These are phyloP conservation scores for Oxystoma pomonae DNA, from an alignment of 2,888 invertebrate genomes.

Conservation along the genomic window DNA sequence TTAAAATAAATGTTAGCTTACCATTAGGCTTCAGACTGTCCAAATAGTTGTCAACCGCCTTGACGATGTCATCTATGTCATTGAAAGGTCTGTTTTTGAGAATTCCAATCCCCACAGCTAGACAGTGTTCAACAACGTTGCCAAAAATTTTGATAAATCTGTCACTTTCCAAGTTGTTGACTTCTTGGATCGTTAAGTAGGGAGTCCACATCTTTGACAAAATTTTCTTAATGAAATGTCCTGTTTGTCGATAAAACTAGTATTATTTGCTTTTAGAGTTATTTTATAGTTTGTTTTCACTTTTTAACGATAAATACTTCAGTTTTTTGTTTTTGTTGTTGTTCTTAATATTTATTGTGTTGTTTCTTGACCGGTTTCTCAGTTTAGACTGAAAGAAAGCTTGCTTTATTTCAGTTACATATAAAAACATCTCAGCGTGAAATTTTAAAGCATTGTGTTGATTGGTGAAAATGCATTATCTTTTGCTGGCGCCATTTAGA, in stretches of 20 bases:
- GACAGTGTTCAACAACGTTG: slow-evolving; percentile 60
- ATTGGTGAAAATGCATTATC: slow-evolving; percentile 3
- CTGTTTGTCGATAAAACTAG: no score
- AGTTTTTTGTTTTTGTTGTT: no score
- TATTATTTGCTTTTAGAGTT: no score
- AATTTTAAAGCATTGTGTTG: background rate
- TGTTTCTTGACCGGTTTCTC: background rate
- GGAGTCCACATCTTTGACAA: slow-evolving; percentile 21
- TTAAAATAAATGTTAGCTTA: slow-evolving; percentile 41
- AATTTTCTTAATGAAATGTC: no score
- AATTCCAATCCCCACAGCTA: slow-evolving; percentile 52
- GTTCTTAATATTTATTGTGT: background rate
- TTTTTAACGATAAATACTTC: no score
- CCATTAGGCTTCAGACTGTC: slow-evolving; percentile 52
- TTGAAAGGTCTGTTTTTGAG: slow-evolving; percentile 53
- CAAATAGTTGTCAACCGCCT: slow-evolving; percentile 54
- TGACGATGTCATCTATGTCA: slow-evolving; percentile 48
- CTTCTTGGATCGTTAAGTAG: slow-evolving; percentile 48
- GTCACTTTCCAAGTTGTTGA: slow-evolving; percentile 52
- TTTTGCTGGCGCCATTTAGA: slow-evolving; percentile 14
- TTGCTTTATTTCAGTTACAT: background rate
- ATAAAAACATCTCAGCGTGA: background rate
- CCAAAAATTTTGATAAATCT: slow-evolving; percentile 57
- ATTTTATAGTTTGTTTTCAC: no score
- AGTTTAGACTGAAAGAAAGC: background rate